Percentiles rank a stretch among this genome's conserved stretches.
Conservation (phyloP, 2,888 invertebrate species). For the Drosophila anomalata region DNA sequence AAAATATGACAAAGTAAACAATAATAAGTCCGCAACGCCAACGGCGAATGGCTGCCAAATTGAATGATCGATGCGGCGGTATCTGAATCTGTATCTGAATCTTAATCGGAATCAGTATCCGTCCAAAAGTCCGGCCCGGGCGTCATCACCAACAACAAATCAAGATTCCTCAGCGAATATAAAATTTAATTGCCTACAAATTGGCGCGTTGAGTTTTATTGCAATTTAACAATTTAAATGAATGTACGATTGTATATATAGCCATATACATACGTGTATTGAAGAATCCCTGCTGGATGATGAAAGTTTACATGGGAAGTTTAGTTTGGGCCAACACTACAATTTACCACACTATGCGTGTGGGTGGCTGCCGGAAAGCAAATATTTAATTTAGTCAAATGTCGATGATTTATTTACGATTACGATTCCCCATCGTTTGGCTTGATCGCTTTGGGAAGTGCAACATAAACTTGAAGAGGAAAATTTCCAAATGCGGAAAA, state of each 20-base stretch:
- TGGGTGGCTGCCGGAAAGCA: conserved; percentile 67
- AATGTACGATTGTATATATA: not conserved
- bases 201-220: conserved; percentile 75
- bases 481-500: conserved; percentile 21
- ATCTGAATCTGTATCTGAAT: conserved; percentile 45
- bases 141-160: conserved; percentile 35
- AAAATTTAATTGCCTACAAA: conserved; percentile 76
- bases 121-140: conserved; percentile 15
- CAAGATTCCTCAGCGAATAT: conserved; percentile 61
- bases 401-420: conserved; percentile 65
- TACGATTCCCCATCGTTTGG: conserved; percentile 60
- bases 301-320: conserved; percentile 14
- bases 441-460: conserved; percentile 51
- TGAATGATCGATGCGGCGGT: conserved; percentile 37
- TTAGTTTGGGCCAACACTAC: conserved; percentile 1
- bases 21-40: conserved; percentile 64
- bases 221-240: conserved; percentile 46
- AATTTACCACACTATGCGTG: conserved; percentile 13
- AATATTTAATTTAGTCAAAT: conserved; percentile 64
- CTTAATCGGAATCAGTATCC: not conserved
- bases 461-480: conserved; percentile 20
- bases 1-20: conserved; percentile 75
- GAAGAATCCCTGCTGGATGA: not conserved
- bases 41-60: conserved; percentile 37
- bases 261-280: not conserved